Base-by-base conservation (phyloP, 2,888 invertebrate genomes). In the Brenthis ino region DNA sequence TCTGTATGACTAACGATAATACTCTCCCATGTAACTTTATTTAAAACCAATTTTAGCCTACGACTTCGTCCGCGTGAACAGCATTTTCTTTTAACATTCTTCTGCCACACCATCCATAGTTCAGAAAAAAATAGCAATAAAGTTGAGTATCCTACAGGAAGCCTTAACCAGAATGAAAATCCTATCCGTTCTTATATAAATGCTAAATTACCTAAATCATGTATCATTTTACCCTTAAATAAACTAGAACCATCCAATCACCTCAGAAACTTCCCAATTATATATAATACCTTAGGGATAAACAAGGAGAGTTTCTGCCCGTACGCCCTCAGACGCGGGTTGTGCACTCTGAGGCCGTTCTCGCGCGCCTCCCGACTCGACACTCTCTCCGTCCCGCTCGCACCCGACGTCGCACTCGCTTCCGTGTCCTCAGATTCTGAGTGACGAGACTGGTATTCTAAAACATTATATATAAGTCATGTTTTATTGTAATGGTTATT, bases 281-380 rank as follows among this genome's bases (percentile, higher is more conserved):
- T 53, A 3, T 14, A 53, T 53, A n/a, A 16, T 76, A 93, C 93
- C 89, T 93, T 93, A 78, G 93, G 93, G 83, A 93, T 93, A 80
- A 91, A 87, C 75, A 93, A 83, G 47, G 89, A 86, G 33, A 93
- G 86, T 75, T 93, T 93, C 74, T 90, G 82, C 1, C 93, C 93
- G 76, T 87, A 89, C 2, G 91, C 91, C 65, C 89, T 80, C 3
- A 93, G 81, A 43, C 92, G 79, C 2, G 89, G 85, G 77, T 92
- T 93, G 79, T 85, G 85, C 0, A 81, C 82, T 65, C 84, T 84
- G 54, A 86, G 76, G 13, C 86, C 87, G 76, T 85, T 85, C 51
- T 83, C 82, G 20, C 82, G 77, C 54, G 81, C n/a, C 28, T 50
- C 60, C 14, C 65, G 64, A 70, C 75, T 72, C n/a, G 74, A 67